These are phyloP conservation scores for Mormyrus iriodes DNA, from an alignment of 2,113 vertebrate species.

Conservation along the genomic window DNA sequence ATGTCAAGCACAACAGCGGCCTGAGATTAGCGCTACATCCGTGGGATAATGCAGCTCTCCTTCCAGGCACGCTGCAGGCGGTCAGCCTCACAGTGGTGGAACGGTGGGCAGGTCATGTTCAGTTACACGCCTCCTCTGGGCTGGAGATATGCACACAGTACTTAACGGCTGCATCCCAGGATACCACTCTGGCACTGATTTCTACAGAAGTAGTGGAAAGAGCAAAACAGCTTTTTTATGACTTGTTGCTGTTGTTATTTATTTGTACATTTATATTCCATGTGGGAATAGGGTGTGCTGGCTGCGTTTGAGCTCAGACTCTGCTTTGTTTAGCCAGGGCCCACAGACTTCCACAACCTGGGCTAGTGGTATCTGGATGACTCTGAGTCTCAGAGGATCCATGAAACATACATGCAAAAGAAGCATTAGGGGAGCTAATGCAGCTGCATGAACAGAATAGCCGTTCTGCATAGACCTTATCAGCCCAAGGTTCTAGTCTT, in stretches of 20 bases:
- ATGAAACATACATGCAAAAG: neutral
- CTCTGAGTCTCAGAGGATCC: neutral
- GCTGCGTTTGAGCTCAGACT: neutral
- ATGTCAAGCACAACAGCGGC: neutral
- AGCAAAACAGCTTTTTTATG: neutral
- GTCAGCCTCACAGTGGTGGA: neutral
- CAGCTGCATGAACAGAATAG: neutral
- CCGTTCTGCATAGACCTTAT: neutral
- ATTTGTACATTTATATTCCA: neutral
- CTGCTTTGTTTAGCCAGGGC: neutral
- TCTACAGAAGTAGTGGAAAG: neutral
- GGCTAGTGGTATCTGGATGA: neutral
- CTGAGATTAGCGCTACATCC: neutral
- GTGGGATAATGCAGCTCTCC: neutral
- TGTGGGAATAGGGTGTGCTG: neutral
- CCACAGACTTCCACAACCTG: neutral
- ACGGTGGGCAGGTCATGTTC: neutral
- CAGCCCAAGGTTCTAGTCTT: neutral
- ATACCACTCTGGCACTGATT: neutral
- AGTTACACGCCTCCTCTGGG: neutral
- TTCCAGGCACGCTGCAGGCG: neutral
- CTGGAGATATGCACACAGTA: neutral
- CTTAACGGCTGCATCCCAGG: neutral
- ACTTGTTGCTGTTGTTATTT: conserved; percentile 1
- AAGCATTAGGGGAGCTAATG: neutral